Percentiles rank a stretch among this genome's conserved stretches.
phyloP scores from a whole-genome alignment of 1,140 invertebrate genomes.

The Conus ventricosus region DNA sequence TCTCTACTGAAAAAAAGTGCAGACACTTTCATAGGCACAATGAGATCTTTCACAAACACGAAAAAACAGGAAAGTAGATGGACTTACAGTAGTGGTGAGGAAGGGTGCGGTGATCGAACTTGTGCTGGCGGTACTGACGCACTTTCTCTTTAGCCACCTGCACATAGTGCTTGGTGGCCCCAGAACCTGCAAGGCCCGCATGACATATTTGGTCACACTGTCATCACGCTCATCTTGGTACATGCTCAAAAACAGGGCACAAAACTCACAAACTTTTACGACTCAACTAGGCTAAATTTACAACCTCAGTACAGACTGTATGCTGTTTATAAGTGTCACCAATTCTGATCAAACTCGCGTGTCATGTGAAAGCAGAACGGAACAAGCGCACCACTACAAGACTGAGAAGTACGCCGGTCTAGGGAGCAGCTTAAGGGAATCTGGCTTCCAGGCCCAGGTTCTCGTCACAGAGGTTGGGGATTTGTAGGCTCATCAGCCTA shows the following conservation, averaged over 20 bases:
- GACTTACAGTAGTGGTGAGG: slow-evolving; percentile 36
- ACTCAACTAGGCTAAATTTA: neutral
- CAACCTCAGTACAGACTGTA: neutral
- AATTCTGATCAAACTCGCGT: too few relatives aligned
- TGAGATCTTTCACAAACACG: too few relatives aligned
- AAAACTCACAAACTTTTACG: neutral
- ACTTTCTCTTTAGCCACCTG: slow-evolving; percentile 72
- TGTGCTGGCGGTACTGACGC: slow-evolving; percentile 58
- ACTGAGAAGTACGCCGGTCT: too few relatives aligned
- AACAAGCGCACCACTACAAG: too few relatives aligned
- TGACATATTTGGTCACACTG: neutral
- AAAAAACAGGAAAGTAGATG: neutral
- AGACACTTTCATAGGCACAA: too few relatives aligned
- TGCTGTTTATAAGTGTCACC: too few relatives aligned
- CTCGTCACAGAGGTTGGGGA: too few relatives aligned
- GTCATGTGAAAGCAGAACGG: too few relatives aligned
- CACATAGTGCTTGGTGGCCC: slow-evolving; percentile 70
- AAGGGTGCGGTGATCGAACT: slow-evolving; percentile 40
- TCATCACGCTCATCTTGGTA: neutral
- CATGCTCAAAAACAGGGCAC: neutral
- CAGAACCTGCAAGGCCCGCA: slow-evolving; percentile 60
- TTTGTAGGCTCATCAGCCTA: too few relatives aligned
- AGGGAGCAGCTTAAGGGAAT: too few relatives aligned
- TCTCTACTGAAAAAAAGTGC: too few relatives aligned
- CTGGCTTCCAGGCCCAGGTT: too few relatives aligned